Percentiles rank a stretch among this genome's conserved stretches.
Conservation (phyloP, 92 coral and sea anemone species). For the Umimayanthus chanpuru region DNA sequence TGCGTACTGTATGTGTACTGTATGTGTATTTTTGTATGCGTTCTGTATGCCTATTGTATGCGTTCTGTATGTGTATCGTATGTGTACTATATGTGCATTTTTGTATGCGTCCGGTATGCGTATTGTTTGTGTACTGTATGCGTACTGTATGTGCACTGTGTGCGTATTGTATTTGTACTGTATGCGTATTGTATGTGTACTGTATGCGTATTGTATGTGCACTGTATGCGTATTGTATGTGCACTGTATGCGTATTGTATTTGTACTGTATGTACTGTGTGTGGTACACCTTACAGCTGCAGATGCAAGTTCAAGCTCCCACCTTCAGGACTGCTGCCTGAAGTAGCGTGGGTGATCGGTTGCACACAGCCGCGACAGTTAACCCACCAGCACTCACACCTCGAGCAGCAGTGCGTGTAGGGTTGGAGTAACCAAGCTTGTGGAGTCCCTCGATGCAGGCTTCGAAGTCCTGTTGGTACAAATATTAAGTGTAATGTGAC, state of each 20-base stretch:
- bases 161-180: too few relatives aligned
- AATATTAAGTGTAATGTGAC: background rate
- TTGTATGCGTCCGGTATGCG: too few relatives aligned
- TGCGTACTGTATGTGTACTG: too few relatives aligned
- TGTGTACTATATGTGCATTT: background rate
- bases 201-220: too few relatives aligned
- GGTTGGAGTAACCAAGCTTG: slow-evolving; percentile 78
- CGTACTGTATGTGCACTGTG: too few relatives aligned
- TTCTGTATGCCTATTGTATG: background rate
- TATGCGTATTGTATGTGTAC: too few relatives aligned
- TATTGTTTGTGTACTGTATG: too few relatives aligned
- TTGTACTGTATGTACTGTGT: too few relatives aligned
- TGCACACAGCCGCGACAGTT: slow-evolving; percentile 86
- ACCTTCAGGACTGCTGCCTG: slow-evolving; percentile 92
- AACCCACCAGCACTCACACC: slow-evolving; percentile 96
- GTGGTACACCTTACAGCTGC: background rate
- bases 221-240: background rate
- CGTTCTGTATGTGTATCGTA: background rate
- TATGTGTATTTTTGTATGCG: background rate
- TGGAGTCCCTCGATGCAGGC: slow-evolving; percentile 82
- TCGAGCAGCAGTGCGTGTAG: slow-evolving; percentile 84
- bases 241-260: background rate
- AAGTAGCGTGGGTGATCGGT: slow-evolving; percentile 81
- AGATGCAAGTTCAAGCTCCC: background rate
- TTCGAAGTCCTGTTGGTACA: slow-evolving; percentile 82